Evolutionary conservation across 2,797 vertebrate genomes (phyloP).

Genomic region (Salarias fasciatus): DNA sequence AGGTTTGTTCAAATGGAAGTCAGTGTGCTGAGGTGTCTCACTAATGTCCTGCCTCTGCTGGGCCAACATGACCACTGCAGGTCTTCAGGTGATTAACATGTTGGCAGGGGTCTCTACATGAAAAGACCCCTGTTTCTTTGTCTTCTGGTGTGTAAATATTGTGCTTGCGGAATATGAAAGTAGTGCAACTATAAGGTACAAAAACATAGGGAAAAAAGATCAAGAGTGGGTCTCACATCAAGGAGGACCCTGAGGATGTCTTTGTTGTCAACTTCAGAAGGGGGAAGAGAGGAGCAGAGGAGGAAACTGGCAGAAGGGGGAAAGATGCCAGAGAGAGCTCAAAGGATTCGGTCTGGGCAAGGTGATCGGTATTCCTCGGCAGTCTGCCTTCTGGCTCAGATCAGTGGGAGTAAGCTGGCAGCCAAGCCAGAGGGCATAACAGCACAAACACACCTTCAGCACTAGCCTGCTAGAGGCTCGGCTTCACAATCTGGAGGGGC

Average conservation of each 20-base stretch:
- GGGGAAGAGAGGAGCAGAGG: conserved; percentile 99
- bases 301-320: conserved; percentile 99
- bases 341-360: conserved; percentile 99
- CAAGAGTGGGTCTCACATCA: conserved; percentile 99
- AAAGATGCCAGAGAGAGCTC: conserved; percentile 99
- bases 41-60: conserved; percentile 60
- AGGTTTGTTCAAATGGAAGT: conserved; percentile 33
- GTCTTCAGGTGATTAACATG: conserved; percentile 81
- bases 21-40: conserved; percentile 32
- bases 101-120: conserved; percentile 80
- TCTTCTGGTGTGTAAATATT: conserved; percentile 99
- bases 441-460: conserved; percentile 99
- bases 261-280: conserved; percentile 99
- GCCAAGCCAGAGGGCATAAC: conserved; percentile 99
- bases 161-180: conserved; percentile 99
- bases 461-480: conserved; percentile 89
- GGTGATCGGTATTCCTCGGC: conserved; percentile 99
- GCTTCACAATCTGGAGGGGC: conserved; percentile 86
- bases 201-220: conserved; percentile 98
- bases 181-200: conserved; percentile 98
- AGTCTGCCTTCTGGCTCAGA: conserved; percentile 99
- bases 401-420: conserved; percentile 99
- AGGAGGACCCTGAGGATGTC: conserved; percentile 99
- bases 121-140: conserved; percentile 93
- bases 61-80: conserved; percentile 61